phyloP scores from a whole-genome alignment of 2,113 vertebrate genomes.

The Ardeotis arabs region DNA sequence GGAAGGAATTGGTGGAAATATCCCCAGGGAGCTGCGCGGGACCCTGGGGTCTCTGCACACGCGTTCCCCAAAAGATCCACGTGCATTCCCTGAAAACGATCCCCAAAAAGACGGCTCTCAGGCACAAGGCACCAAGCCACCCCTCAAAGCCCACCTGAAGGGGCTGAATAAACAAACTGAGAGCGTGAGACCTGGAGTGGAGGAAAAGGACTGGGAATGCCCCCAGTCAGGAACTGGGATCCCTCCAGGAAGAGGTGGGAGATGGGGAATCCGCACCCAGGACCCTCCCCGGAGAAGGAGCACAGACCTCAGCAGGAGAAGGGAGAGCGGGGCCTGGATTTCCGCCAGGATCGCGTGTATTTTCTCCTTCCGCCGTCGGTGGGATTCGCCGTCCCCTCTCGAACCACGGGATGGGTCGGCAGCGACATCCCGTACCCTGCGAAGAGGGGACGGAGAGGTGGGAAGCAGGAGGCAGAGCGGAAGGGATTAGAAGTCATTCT shows the following conservation, averaged over 20 bases:
- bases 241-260: not conserved
- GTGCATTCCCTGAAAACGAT: too few relatives aligned
- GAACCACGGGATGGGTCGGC: not conserved
- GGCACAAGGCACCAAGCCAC: fast-evolving
- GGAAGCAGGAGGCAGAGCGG: not conserved
- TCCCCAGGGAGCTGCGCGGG: too few relatives aligned
- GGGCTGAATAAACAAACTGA: too few relatives aligned
- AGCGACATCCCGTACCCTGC: constrained; percentile 54
- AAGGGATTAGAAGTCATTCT: too few relatives aligned
- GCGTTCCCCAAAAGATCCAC: not conserved
- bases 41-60: too few relatives aligned
- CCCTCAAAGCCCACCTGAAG: not conserved
- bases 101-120: fast-evolving
- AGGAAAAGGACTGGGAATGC: not conserved
- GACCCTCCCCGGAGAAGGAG: not conserved
- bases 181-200: fast-evolving
- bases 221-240: not conserved
- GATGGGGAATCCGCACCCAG: not conserved
- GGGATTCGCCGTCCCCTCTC: not conserved
- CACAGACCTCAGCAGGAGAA: constrained; percentile 67
- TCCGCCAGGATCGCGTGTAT: constrained; percentile 47
- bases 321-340: constrained; percentile 59
- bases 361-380: not conserved
- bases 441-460: too few relatives aligned
- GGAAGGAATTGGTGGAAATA: too few relatives aligned